Conservation (phyloP, 2,797 vertebrate genomes). For the Gymnothorax javanicus region DNA sequence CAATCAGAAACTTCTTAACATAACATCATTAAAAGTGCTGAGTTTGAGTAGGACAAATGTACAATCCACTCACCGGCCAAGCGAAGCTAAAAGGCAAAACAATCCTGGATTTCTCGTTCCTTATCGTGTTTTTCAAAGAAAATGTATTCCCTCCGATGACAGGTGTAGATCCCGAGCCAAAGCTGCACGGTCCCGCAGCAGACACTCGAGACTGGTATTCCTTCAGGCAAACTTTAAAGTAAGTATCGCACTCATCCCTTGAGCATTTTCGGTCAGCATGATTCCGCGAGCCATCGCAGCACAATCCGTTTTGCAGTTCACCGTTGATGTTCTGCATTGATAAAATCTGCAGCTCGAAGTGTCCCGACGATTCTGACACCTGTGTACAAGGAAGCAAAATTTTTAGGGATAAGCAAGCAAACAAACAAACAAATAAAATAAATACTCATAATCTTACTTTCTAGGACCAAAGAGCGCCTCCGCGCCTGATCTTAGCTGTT, state of each 20-base stretch:
- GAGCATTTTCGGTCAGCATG: slow-evolving; percentile 74
- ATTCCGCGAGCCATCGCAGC: slow-evolving; percentile 79
- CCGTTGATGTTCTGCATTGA: slow-evolving; percentile 87
- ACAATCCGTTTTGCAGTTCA: slow-evolving; percentile 82
- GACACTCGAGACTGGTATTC: slow-evolving; percentile 89
- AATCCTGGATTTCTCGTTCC: slow-evolving; percentile 77
- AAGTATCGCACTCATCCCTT: slow-evolving; percentile 84
- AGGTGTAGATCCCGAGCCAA: slow-evolving; percentile 83
- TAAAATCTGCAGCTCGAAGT: slow-evolving; percentile 88
- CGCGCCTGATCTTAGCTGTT: not conserved
- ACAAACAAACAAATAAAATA: not conserved
- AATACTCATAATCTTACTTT: not conserved
- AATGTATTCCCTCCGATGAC: slow-evolving; percentile 89
- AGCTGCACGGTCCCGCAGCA: slow-evolving; percentile 85
- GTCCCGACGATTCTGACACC: slow-evolving; percentile 82
- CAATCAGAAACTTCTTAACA: not conserved
- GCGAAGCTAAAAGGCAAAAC: slow-evolving; percentile 89
- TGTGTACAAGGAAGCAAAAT: slow-evolving; percentile 58
- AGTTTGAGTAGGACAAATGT: not conserved
- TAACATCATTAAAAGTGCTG: not conserved
- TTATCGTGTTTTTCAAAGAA: slow-evolving; percentile 68
- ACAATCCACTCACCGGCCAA: slow-evolving; percentile 86
- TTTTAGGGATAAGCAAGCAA: not conserved
- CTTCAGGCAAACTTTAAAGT: slow-evolving; percentile 91
- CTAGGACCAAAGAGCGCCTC: not conserved